These are phyloP conservation scores for Dione juno DNA, from an alignment of 2,888 invertebrate genomes.

Conservation along the genomic window DNA sequence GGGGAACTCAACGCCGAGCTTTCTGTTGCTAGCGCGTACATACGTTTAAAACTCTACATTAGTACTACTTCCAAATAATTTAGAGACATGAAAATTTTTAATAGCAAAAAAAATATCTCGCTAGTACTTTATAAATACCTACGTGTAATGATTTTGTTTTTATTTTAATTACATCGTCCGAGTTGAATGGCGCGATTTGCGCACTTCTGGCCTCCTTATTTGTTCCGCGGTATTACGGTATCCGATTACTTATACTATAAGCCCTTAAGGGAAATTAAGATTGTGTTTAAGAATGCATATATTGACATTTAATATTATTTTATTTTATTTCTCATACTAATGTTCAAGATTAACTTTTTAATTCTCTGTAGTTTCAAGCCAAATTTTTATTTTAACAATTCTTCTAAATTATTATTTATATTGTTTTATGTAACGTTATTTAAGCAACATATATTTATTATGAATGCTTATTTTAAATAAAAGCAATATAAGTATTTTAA, in stretches of 20 bases:
- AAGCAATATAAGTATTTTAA: no score
- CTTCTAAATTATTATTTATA: no score
- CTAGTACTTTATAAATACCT: slow-evolving; percentile 7
- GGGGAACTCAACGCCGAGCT: neutral
- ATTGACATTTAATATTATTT: neutral
- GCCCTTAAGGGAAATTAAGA: neutral
- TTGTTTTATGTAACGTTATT: no score
- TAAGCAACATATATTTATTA: no score
- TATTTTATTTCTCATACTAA: slow-evolving; percentile 36
- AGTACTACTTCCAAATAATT: neutral
- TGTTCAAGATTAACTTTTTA: neutral
- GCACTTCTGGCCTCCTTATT: slow-evolving; percentile 37
- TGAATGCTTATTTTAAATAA: no score
- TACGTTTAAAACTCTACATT: neutral
- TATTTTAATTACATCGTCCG: slow-evolving; percentile 38
- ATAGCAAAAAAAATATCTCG: neutral
- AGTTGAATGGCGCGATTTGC: slow-evolving; percentile 36
- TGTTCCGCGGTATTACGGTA: slow-evolving; percentile 34
- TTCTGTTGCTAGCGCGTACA: neutral
- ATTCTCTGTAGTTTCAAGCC: neutral
- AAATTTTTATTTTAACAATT: neutral
- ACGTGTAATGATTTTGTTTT: slow-evolving; percentile 25
- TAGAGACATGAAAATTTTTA: neutral
- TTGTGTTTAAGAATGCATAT: neutral
- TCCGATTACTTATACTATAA: slow-evolving; percentile 30